Conservation (phyloP, 2,113 vertebrate species). For the Genyomyrus donnyi region DNA sequence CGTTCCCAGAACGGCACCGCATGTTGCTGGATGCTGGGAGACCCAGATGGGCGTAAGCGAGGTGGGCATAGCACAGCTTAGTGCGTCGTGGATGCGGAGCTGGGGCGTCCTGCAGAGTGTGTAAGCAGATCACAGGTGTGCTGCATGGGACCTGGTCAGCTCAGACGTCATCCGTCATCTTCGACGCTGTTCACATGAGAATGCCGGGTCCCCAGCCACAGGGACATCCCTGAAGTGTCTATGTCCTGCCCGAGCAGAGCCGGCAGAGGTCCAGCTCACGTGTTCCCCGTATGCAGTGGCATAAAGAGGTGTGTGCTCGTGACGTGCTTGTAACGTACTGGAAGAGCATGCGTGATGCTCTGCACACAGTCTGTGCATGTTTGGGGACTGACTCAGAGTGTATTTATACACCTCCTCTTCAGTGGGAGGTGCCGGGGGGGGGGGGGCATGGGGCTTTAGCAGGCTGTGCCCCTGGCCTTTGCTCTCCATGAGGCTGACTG, state of each 20-base stretch:
- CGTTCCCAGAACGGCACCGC: not conserved
- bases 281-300: not conserved
- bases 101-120: not conserved
- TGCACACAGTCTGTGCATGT: not conserved
- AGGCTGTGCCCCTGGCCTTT: not conserved
- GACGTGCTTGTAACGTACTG: not conserved
- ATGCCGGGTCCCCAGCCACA: not conserved
- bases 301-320: not conserved
- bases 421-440: not conserved
- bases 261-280: no score
- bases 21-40: not conserved
- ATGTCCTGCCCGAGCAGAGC: no score
- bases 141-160: not conserved
- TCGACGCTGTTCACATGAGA: not conserved
- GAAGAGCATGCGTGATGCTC: not conserved
- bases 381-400: conserved; percentile 4
- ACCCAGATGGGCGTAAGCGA: no score
- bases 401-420: not conserved
- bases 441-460: not conserved
- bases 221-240: not conserved
- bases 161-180: no score
- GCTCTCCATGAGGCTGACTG: not conserved
- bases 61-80: not conserved
- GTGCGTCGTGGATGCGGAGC: not conserved
- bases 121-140: not conserved